phyloP scores from a whole-genome alignment of 2,888 invertebrate species.

The Drosophila yooni region DNA sequence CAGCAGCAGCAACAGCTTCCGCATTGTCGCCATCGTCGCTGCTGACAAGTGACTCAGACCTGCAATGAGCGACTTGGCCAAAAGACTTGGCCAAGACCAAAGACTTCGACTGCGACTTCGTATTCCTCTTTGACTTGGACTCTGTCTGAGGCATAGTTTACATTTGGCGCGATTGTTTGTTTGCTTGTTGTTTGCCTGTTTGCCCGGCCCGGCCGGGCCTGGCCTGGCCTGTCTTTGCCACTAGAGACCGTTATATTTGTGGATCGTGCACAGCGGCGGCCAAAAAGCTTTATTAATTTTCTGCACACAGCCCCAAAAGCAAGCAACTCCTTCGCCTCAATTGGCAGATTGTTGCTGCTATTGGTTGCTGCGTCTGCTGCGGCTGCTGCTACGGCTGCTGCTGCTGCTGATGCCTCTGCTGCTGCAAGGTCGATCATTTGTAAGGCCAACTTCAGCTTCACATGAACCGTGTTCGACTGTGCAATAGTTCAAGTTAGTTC shows the following conservation, averaged over 20 bases:
- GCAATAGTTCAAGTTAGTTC: slow-evolving; percentile 39
- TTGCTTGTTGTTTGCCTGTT: slow-evolving; percentile 49
- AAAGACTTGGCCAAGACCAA: slow-evolving; percentile 11
- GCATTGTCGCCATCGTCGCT: slow-evolving; percentile 66
- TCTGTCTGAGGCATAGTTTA: slow-evolving; percentile 56
- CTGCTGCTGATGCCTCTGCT: slow-evolving; percentile 21
- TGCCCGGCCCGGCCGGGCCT: slow-evolving; percentile 19
- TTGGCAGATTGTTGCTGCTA: slow-evolving; percentile 36
- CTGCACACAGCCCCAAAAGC: slow-evolving; percentile 29
- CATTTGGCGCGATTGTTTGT: slow-evolving; percentile 71
- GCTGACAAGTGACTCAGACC: slow-evolving; percentile 74
- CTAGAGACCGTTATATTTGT: slow-evolving; percentile 75
- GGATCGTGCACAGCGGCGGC: slow-evolving; percentile 65
- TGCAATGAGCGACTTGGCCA: slow-evolving; percentile 11
- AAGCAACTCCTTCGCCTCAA: slow-evolving; percentile 45
- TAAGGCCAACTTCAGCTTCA: slow-evolving; percentile 51
- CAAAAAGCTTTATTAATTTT: slow-evolving; percentile 70
- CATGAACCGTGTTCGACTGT: slow-evolving; percentile 13
- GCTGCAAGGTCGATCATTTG: slow-evolving; percentile 66
- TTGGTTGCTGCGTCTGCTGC: slow-evolving; percentile 14
- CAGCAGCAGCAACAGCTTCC: slow-evolving; percentile 56
- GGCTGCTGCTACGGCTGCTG: slow-evolving; percentile 13
- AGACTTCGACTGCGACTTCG: neutral
- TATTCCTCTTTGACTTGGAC: slow-evolving; percentile 17
- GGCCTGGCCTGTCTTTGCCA: slow-evolving; percentile 48